These are phyloP conservation scores for Tenthredo scrophulariae DNA, from an alignment of 2,888 invertebrate genomes.

Conservation along the genomic window DNA sequence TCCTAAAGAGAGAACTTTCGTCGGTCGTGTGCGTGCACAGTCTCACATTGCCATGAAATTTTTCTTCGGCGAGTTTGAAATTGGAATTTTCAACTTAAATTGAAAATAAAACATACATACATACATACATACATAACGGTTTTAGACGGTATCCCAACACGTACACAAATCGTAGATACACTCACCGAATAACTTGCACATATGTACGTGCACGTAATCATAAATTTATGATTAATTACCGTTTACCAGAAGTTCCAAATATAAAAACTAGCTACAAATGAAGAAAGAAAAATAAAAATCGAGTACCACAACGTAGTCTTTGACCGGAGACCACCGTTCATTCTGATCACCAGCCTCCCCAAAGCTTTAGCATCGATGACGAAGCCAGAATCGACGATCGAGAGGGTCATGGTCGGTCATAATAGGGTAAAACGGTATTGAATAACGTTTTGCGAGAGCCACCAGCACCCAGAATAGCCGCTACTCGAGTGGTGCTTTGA, in stretches of 20 bases:
- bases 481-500: constrained; percentile 29
- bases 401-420: constrained; percentile 35
- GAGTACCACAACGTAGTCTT: too few species aligned
- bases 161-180: background rate
- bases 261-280: background rate
- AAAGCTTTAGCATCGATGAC: constrained; percentile 11
- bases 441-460: constrained; percentile 45
- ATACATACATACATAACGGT: background rate
- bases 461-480: constrained; percentile 19
- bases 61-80: background rate
- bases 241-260: background rate
- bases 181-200: background rate
- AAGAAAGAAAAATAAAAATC: background rate
- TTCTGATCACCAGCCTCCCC: background rate
- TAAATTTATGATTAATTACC: background rate
- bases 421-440: constrained; percentile 49
- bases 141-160: background rate
- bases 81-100: constrained; percentile 35
- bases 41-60: background rate
- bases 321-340: background rate
- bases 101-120: background rate
- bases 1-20: background rate
- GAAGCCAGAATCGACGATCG: constrained; percentile 18
- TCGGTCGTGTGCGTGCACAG: background rate
- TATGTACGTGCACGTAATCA: background rate